Conservation (phyloP, 2,888 invertebrate species). For the Ennomos quercinarius region DNA sequence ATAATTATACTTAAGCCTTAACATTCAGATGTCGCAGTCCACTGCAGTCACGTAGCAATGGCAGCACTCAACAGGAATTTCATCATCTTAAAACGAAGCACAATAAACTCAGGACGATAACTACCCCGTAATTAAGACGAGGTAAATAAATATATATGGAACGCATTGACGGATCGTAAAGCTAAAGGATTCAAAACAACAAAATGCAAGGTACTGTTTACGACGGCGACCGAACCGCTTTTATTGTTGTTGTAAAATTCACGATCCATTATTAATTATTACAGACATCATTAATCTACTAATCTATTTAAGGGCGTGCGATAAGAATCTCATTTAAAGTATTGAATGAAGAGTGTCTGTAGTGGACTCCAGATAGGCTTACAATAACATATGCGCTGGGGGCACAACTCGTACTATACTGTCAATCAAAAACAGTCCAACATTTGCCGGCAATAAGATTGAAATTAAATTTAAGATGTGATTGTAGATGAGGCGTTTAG, state of each 20-base stretch:
- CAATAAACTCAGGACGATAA: constrained; percentile 75
- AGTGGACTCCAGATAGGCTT: constrained; percentile 84
- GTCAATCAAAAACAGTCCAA: constrained; percentile 34
- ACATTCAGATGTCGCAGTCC: no score
- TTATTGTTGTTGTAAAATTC: constrained; percentile 85
- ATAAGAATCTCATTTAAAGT: constrained; percentile 86
- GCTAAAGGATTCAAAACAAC: constrained; percentile 78
- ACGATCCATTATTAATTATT: constrained; percentile 86
- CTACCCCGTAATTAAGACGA: constrained; percentile 78
- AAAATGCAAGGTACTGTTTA: constrained; percentile 81
- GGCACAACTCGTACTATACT: constrained; percentile 24
- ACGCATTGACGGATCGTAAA: constrained; percentile 83
- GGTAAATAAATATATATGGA: constrained; percentile 81
- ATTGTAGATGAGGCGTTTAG: constrained; percentile 47
- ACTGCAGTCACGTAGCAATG: no score
- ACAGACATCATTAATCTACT: constrained; percentile 86
- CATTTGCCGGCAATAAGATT: constrained; percentile 18
- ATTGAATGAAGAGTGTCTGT: constrained; percentile 85
- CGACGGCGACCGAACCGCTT: constrained; percentile 77
- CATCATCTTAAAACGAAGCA: constrained; percentile 67
- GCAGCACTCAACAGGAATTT: constrained; percentile 55
- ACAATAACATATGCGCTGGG: constrained; percentile 62
- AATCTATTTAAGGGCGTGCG: constrained; percentile 84
- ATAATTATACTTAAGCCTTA: no score
- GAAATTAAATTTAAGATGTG: constrained; percentile 28